A percentile compares a stretch with the other conserved stretches of the same genome.
Conservation (phyloP, 2,113 vertebrate genomes). For the Fregetta grallaria region DNA sequence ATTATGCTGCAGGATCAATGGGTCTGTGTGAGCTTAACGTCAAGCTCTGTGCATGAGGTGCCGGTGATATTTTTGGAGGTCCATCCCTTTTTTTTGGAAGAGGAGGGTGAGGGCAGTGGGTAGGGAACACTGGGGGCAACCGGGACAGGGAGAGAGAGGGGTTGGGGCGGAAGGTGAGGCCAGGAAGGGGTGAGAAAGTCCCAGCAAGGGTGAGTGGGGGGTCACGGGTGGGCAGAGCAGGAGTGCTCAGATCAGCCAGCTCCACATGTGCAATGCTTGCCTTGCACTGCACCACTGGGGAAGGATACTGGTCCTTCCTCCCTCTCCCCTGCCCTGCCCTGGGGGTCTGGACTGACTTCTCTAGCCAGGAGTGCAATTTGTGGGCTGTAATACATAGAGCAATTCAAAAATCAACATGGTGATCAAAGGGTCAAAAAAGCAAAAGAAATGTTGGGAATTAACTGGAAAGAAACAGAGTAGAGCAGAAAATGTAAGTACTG, state of each 20-base stretch:
- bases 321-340: background rate
- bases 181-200: background rate
- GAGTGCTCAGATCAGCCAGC: background rate
- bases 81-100: background rate
- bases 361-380: background rate
- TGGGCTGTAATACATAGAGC: background rate
- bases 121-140: accelerated
- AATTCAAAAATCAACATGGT: background rate
- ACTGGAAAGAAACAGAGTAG: background rate
- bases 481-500: background rate
- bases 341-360: background rate
- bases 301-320: background rate
- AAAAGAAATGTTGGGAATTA: background rate
- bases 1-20: background rate
- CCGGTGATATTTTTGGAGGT: background rate
- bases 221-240: background rate
- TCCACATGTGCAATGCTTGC: background rate
- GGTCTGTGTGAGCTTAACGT: background rate
- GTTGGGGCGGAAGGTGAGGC: background rate
- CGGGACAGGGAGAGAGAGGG: too few relatives aligned
- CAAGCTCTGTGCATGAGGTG: background rate
- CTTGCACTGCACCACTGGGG: accelerated
- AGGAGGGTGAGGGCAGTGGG: background rate
- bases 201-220: background rate
- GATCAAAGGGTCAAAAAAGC: background rate